A percentile compares a stretch with the other conserved stretches of the same genome.
phyloP scores from a whole-genome alignment of 2,113 vertebrate genomes.

The Perca flavescens region DNA sequence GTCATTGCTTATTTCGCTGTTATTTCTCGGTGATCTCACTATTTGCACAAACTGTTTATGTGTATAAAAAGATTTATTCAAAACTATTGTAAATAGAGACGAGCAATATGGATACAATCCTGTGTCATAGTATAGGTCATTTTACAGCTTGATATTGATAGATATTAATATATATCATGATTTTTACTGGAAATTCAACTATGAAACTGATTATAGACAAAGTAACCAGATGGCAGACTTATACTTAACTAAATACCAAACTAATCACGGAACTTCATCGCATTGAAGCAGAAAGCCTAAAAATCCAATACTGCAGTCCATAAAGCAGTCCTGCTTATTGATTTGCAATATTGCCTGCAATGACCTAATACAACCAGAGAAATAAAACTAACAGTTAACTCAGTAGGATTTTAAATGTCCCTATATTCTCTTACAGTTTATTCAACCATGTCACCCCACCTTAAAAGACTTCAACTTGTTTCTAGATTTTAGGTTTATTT shows the following conservation, averaged over 20 bases:
- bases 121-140: constrained; percentile 4
- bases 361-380: constrained; percentile 8
- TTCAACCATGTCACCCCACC: neutral
- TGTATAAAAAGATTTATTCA: constrained; percentile 32
- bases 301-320: constrained; percentile 57
- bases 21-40: constrained; percentile 39
- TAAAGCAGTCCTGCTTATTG: constrained; percentile 52
- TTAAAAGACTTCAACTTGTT: neutral
- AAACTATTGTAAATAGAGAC: constrained; percentile 11
- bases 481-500: no score
- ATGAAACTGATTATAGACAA: constrained; percentile 11
- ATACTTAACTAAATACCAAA: constrained; percentile 15
- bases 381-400: constrained; percentile 31
- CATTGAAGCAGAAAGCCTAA: constrained; percentile 35
- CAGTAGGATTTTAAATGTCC: neutral
- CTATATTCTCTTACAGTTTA: neutral
- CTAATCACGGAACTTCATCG: constrained; percentile 53
- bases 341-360: constrained; percentile 41
- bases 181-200: constrained; percentile 5
- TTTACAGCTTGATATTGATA: neutral
- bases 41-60: constrained; percentile 50
- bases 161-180: neutral
- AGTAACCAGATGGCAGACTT: constrained; percentile 24
- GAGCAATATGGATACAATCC: constrained; percentile 8
- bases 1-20: constrained; percentile 40